Evolutionary conservation across 1,140 invertebrate species (phyloP), one percentile per base, ranked within the genome.

Genomic region (Brachionus paranguensis): DNA sequence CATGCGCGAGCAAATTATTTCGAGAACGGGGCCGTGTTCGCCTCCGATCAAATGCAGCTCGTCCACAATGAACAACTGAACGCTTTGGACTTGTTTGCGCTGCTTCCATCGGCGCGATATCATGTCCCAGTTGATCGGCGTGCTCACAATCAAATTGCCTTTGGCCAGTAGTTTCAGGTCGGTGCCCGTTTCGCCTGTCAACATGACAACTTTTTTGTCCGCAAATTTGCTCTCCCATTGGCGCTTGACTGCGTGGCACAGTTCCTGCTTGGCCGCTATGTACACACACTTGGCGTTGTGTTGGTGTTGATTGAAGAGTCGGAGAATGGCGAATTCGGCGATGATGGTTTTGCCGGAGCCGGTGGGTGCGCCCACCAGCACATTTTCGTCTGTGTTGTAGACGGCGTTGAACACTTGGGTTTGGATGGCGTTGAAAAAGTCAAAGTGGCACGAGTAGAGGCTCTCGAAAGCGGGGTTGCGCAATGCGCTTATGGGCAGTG

Each of bases 351-450:
- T 99, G 0, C 97, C 96, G 87, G 95, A 96, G 0, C 97, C 97
- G 12, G 96, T 95, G 1, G 98, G 97, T 0, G 98, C 97, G 7
- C 96, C 97, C 84, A 99, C 93, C 88, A 99, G 98, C 1, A 99
- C 95, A 90, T 99, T 99, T 86, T 99, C 98, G 89, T 99, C 96
- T 14, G 94, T 95, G 90, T 99, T 99, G 89, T 99, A 99, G 0
- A 99, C 93, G 0, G 97, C 94, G 89, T 99, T 99, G 88, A 99
- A 99, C 4, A 99, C 97, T 88, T 99, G 98, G 0, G 98, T 99
- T 89, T 99, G 98, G 85, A 99, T 98, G 0, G 97, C 96, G 91
- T 99, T 99, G 88, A 99, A 99, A 88, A 97, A 95, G 12, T 93
- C 93, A 87, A 98, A 96, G 85, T 93, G 93, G 6, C 92, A 4